Base-by-base conservation (phyloP, 2,888 invertebrate genomes). In the Carpatolechia fugitivella region DNA sequence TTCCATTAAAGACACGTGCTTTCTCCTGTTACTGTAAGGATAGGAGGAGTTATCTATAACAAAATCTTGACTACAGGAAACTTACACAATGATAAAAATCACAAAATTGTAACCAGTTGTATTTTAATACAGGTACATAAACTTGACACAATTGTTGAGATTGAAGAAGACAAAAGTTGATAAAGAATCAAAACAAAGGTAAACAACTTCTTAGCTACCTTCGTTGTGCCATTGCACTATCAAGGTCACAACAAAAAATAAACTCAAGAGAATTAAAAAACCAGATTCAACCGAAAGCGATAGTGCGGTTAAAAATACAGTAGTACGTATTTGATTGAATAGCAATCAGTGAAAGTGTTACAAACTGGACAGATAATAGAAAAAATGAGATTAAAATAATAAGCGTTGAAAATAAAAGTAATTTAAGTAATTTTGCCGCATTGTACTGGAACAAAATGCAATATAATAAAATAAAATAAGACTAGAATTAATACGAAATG, bases 281-380 rank as follows among this genome's bases (percentile, higher is more conserved):
- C 44, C 13, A n/a, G 44, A 29, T 44, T 44, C 7, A 44, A 44
- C 20, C 29, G 44, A 44, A 44, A 44, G 29, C 44, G 29, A 44
- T 20, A 29, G 44, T 29, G 44, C 7, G 44, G 29, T 33, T n/a
- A 14, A 10, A 20, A 24, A 29, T 44, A 13, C 44, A 11, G 44
- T 13, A n/a, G n/a, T n/a, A n/a, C n/a, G n/a, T n/a, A 13, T 6
- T 33, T 31, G 29, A 51, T 51, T 30, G 14, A 33, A 44, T 41
- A 44, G 5, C 41, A 52, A 52, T 41, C 18, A 44, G 41, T 31
- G 31, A 41, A 52, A 52, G 52, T 41, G 6, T 29, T 50, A 20
- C 24, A 20, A 14, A n/a, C 11, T 10, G 8, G 13, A 10, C 0
- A 41, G 6, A 7, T 14, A 14, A 38, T 38, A 6, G 14, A 4